These are phyloP conservation scores for Eupithecia insigniata DNA, from an alignment of 2,888 invertebrate genomes.

Conservation along the genomic window DNA sequence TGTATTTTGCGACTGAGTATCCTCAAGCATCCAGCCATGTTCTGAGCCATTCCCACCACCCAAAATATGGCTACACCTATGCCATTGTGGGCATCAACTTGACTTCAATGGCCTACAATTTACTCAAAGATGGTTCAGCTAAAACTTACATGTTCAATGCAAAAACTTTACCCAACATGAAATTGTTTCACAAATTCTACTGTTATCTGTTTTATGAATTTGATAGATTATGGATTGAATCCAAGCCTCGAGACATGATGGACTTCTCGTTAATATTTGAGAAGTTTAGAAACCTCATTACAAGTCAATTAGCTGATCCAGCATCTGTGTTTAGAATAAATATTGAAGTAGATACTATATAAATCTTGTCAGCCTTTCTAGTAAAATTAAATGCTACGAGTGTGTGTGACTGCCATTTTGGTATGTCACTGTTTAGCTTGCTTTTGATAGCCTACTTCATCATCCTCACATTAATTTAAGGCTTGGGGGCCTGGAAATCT, in stretches of 20 bases:
- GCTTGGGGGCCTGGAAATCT: not conserved
- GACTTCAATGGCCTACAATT: constrained; percentile 93
- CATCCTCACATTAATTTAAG: not conserved
- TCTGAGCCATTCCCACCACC: constrained; percentile 94
- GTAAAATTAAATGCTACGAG: not conserved
- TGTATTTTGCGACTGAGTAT: constrained; percentile 94
- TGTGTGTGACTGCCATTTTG: not conserved
- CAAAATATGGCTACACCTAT: constrained; percentile 93
- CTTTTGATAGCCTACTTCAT: not conserved
- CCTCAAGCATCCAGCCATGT: constrained; percentile 91
- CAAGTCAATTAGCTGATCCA: constrained; percentile 87
- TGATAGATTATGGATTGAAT: constrained; percentile 96
- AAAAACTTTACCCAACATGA: constrained; percentile 86
- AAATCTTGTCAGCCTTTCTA: constrained; percentile 6
- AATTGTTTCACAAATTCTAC: constrained; percentile 96
- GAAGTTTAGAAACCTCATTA: constrained; percentile 91
- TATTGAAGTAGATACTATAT: constrained; percentile 88
- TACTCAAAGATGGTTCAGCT: constrained; percentile 91
- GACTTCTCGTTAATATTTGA: constrained; percentile 95
- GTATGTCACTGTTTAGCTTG: constrained; percentile 6
- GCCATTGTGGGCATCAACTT: constrained; percentile 98
- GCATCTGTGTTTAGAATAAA: constrained; percentile 91
- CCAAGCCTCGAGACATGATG: constrained; percentile 97
- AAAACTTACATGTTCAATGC: constrained; percentile 96
- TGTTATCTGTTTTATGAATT: constrained; percentile 97